Percentiles rank a stretch among this genome's conserved stretches.
Evolutionary conservation across 2,113 vertebrate species (phyloP).

Genomic region (Poeciliopsis prolifica): DNA sequence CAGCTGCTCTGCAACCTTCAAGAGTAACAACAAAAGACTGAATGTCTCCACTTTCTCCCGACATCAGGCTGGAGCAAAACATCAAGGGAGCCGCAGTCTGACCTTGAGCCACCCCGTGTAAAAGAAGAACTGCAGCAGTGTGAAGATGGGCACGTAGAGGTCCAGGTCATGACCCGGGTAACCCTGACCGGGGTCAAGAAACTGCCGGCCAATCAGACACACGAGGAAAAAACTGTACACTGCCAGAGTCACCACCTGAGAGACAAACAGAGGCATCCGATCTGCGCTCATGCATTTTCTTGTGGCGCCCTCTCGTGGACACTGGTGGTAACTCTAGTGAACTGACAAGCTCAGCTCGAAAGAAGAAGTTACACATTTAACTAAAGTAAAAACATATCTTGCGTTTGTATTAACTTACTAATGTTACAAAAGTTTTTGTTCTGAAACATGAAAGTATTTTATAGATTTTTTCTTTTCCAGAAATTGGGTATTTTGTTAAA

Average conservation of each 20-base stretch:
- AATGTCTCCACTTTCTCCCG: not conserved
- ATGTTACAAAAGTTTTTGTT: too few species aligned
- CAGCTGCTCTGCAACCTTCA: slow-evolving; percentile 90
- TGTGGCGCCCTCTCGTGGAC: not conserved
- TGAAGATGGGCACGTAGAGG: slow-evolving; percentile 91
- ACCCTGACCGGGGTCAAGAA: slow-evolving; percentile 88
- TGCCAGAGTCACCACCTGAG: slow-evolving; percentile 91
- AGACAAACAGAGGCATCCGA: not conserved
- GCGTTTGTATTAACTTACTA: too few species aligned
- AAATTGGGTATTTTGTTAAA: too few species aligned
- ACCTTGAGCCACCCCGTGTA: slow-evolving; percentile 97
- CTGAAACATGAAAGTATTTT: too few species aligned
- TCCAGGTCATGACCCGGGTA: slow-evolving; percentile 90
- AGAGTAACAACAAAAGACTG: not conserved
- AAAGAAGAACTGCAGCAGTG: slow-evolving; percentile 95
- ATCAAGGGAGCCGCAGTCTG: not conserved
- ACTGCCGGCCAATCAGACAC: slow-evolving; percentile 93
- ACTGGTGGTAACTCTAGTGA: too few species aligned
- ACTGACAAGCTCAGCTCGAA: too few species aligned
- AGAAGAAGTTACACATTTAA: too few species aligned
- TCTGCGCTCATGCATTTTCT: not conserved
- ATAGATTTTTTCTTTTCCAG: too few species aligned
- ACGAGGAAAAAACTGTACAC: slow-evolving; percentile 95
- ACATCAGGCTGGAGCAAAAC: not conserved
- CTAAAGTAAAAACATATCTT: too few species aligned